Conservation (phyloP, 1,140 invertebrate species). For the Drosophila tani region DNA sequence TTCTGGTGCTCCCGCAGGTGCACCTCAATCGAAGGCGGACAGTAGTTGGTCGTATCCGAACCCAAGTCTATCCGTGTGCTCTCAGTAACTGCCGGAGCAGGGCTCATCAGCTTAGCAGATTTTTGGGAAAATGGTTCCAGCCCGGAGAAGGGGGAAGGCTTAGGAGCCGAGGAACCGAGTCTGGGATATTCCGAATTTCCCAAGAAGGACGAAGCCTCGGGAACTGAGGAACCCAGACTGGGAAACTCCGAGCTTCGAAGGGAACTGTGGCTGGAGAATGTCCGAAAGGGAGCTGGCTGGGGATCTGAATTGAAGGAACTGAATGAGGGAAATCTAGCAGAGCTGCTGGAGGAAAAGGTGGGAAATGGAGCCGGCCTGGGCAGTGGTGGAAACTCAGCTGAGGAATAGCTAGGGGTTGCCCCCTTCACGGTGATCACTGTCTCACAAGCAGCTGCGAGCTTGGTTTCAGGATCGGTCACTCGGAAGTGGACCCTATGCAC, state of each 20-base stretch:
- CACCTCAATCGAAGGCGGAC: constrained; percentile 88
- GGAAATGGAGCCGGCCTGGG: constrained; percentile 20
- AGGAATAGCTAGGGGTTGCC: constrained; percentile 11
- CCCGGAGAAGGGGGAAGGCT: neutral
- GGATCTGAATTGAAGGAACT: neutral
- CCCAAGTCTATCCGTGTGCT: constrained; percentile 51
- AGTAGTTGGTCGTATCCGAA: constrained; percentile 79
- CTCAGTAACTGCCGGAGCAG: neutral
- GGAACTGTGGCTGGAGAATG: constrained; percentile 12
- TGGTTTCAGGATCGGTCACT: constrained; percentile 87
- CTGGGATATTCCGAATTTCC: constrained; percentile 2
- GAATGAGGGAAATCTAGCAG: constrained; percentile 6
- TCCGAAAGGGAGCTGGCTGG: constrained; percentile 17
- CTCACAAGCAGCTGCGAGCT: constrained; percentile 87
- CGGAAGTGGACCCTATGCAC: constrained; percentile 87
- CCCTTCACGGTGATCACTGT: constrained; percentile 88
- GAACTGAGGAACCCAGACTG: neutral
- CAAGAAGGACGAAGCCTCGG: neutral
- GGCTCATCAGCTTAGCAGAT: constrained; percentile 12
- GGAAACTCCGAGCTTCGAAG: neutral
- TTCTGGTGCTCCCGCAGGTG: constrained; percentile 86
- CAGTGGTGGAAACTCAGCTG: neutral
- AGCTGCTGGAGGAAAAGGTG: neutral
- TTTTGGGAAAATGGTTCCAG: constrained; percentile 2
- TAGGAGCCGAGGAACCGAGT: neutral